A percentile compares a stretch with the other conserved stretches of the same genome.
phyloP scores from a whole-genome alignment of 2,797 vertebrate genomes.

The Onychomys arenicola region DNA sequence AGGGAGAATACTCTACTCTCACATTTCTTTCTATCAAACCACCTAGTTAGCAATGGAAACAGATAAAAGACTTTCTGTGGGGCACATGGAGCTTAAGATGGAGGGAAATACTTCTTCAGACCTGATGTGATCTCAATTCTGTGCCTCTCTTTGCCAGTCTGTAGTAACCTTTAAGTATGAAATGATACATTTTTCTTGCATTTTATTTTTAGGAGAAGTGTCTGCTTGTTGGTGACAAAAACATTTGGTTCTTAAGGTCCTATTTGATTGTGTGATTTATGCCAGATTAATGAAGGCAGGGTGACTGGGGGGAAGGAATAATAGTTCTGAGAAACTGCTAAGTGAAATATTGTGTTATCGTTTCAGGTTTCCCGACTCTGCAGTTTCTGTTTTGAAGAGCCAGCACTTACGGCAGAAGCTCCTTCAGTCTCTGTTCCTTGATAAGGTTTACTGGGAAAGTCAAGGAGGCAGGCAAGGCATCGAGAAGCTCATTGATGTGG shows the following conservation, averaged over 20 bases:
- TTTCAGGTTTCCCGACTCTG: constrained; percentile 93
- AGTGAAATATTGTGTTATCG: constrained; percentile 65
- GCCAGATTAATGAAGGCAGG: constrained; percentile 1
- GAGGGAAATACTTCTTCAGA: neutral
- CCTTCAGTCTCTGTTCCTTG: constrained; percentile 97
- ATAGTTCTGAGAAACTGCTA: constrained; percentile 35
- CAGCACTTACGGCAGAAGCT: constrained; percentile 94
- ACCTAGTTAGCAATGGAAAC: neutral
- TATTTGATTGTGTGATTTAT: constrained; percentile 33
- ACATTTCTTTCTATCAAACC: neutral
- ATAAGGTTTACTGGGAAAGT: constrained; percentile 96
- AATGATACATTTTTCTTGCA: neutral
- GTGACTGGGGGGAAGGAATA: neutral
- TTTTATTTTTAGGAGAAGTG: constrained; percentile 42
- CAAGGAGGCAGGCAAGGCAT: constrained; percentile 96
- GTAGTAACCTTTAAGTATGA: neutral
- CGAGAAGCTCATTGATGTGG: constrained; percentile 96
- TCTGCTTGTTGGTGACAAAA: constrained; percentile 39
- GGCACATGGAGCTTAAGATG: neutral
- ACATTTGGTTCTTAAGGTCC: constrained; percentile 5
- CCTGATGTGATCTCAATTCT: neutral
- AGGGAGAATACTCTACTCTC: neutral
- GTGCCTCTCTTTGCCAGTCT: neutral
- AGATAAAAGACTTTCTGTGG: neutral
- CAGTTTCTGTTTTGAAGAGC: constrained; percentile 93